Evolutionary conservation across 2,113 vertebrate genomes (phyloP), one percentile per base, ranked within the genome.

Genomic region (Stictonetta naevosa): DNA sequence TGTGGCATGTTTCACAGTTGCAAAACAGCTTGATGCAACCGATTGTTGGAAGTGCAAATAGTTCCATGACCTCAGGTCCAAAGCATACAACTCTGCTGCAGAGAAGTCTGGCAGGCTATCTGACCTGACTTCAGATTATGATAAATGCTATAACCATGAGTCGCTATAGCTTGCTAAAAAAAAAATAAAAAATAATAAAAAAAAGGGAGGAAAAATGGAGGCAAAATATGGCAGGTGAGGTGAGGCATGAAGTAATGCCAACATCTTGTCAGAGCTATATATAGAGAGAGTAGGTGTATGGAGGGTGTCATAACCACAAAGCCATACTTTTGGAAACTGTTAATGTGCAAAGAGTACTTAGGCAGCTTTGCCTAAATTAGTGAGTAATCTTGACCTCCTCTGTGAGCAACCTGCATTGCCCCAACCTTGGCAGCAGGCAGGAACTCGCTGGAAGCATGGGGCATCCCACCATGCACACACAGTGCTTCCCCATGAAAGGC

Each of bases 11-110:
- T 92, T 93, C 60, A 67, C 21, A 66, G 26, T 96, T 96, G 79
- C 90, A 88, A 92, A 73, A 93, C 18, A 92, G n/a, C 42, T 90
- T 88, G 85, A 94, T 63, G 80, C 76, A 93, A 88, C 60, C 26
- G 48, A 8, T 64, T 62, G 33, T 46, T 93, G 88, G 85, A 94
- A 93, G 76, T 33, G 83, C 60, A 90, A 93, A 94, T 16, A 92
- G 52, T 62, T 81, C 56, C 3, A 1, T 94, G 76, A 90, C 53
- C 80, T 83, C 68, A 90, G 76, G 68, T 64, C 56, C 64, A 68
- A 93, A 90, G 68, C 64, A 79, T 8, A 78, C 22, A 83, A 71
- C 36, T 88, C 42, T 93, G 62, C 58, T 94, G 69, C 58, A 94
- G 18, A 71, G 74, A 73, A 71, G 25, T 59, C 78, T 85, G 92